Percentiles rank a stretch among this genome's conserved stretches.
These are phyloP conservation scores for Agonopterix alstromeriana DNA, from an alignment of 2,888 invertebrate species.

Conservation along the genomic window DNA sequence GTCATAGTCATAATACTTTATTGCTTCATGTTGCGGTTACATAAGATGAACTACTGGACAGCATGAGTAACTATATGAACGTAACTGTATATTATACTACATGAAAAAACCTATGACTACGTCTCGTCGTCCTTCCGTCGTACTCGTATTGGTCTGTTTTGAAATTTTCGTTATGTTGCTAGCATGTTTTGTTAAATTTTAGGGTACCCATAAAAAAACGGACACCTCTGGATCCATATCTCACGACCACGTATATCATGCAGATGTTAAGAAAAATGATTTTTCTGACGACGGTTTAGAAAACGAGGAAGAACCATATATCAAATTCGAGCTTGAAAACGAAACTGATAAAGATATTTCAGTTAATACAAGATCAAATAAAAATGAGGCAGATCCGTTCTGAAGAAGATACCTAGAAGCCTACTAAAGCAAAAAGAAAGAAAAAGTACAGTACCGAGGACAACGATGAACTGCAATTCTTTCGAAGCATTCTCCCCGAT, in stretches of 20 bases:
- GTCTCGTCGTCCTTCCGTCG: no score
- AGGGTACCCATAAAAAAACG: no score
- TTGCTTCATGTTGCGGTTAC: no score
- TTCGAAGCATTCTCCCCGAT: constrained; percentile 71
- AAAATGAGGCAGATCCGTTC: background rate
- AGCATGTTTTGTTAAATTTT: no score
- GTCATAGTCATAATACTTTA: no score
- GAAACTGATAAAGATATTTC: constrained; percentile 3
- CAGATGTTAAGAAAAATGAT: constrained; percentile 12
- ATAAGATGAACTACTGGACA: no score
- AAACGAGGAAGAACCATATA: constrained; percentile 17
- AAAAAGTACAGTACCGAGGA: constrained; percentile 21
- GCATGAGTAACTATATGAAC: no score
- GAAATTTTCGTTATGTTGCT: no score
- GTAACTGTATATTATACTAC: no score
- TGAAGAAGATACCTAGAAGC: background rate
- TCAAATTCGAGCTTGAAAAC: constrained; percentile 17
- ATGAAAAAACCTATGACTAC: no score
- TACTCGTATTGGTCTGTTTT: no score
- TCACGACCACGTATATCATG: background rate
- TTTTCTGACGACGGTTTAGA: constrained; percentile 14
- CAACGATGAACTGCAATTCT: constrained; percentile 56
- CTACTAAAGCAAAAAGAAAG: constrained; percentile 7
- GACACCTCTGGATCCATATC: no score
- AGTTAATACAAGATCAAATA: constrained; percentile 1